Conservation (phyloP, 2,888 invertebrate species). For the Endomychus coccineus region DNA sequence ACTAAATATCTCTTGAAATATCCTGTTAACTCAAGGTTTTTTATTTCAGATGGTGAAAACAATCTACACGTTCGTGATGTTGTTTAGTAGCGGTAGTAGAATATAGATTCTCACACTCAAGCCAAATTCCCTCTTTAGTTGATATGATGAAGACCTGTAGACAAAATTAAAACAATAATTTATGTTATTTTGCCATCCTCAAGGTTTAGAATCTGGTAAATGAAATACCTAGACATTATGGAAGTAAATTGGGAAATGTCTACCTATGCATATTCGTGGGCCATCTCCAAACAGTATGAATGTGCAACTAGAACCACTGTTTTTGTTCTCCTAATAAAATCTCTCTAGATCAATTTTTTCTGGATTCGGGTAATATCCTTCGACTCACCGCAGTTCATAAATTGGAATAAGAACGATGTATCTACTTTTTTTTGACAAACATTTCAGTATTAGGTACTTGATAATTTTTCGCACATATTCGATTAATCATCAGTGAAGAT, state of each 20-base stretch:
- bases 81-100: too few relatives aligned
- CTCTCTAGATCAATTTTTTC: slow-evolving; percentile 24
- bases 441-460: slow-evolving; percentile 31
- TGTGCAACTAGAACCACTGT: slow-evolving; percentile 14
- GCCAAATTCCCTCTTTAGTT: slow-evolving; percentile 10
- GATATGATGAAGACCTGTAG: slow-evolving; percentile 26
- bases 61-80: too few relatives aligned
- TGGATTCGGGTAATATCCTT: slow-evolving; percentile 33
- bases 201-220: background rate
- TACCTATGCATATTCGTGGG: slow-evolving; percentile 27
- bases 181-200: background rate
- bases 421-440: slow-evolving; percentile 34
- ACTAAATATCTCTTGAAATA: too few relatives aligned
- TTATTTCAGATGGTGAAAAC: too few relatives aligned
- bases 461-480: slow-evolving; percentile 27
- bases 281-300: slow-evolving; percentile 24
- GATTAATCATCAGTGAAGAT: slow-evolving; percentile 25
- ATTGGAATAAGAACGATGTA: slow-evolving; percentile 28
- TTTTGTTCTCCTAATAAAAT: slow-evolving; percentile 24
- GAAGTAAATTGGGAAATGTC: slow-evolving; percentile 2
- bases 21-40: too few relatives aligned
- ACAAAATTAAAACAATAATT: slow-evolving; percentile 1
- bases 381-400: slow-evolving; percentile 33
- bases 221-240: background rate
- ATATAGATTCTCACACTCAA: slow-evolving; percentile 3